phyloP scores from a whole-genome alignment of 2,113 vertebrate genomes.

The Emydura subglobosa region DNA sequence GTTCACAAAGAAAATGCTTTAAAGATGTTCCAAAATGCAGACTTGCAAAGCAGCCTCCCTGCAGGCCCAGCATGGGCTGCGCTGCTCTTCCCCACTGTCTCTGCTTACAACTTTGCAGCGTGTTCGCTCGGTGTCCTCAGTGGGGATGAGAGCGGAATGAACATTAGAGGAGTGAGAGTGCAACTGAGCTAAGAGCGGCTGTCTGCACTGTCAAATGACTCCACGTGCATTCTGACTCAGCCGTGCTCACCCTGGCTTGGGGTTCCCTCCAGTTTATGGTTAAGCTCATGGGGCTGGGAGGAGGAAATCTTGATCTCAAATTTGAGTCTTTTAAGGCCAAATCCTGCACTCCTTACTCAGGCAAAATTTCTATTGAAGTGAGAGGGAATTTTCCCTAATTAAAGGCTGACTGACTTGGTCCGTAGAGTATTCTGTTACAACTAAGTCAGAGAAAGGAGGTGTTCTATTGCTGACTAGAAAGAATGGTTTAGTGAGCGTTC shows the following conservation, averaged over 20 bases:
- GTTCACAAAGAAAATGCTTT: conserved; percentile 27
- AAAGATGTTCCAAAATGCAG: conserved; percentile 41
- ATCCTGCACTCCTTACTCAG: background rate
- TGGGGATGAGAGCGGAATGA: too few species aligned
- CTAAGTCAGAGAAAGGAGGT: background rate
- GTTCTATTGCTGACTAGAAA: background rate
- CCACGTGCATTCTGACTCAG: rapidly evolving
- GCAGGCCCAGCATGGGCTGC: conserved; percentile 3
- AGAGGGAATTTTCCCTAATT: background rate
- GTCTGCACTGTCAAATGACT: background rate
- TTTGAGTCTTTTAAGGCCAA: background rate
- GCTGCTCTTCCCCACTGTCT: background rate
- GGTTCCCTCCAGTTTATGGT: background rate
- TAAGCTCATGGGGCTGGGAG: background rate
- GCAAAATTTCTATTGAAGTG: conserved; percentile 12
- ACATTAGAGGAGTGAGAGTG: rapidly evolving
- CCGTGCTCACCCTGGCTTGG: rapidly evolving
- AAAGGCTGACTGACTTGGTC: background rate
- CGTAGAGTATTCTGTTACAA: rapidly evolving
- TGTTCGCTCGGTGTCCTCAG: rapidly evolving
- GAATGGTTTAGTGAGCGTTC: background rate
- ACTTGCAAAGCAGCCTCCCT: conserved; percentile 35
- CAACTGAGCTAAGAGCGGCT: rapidly evolving
- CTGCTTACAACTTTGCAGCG: background rate
- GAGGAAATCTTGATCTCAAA: rapidly evolving